Evolutionary conservation across 2,797 vertebrate species (phyloP).

Genomic region (Xiphorhynchus erythropygius): DNA sequence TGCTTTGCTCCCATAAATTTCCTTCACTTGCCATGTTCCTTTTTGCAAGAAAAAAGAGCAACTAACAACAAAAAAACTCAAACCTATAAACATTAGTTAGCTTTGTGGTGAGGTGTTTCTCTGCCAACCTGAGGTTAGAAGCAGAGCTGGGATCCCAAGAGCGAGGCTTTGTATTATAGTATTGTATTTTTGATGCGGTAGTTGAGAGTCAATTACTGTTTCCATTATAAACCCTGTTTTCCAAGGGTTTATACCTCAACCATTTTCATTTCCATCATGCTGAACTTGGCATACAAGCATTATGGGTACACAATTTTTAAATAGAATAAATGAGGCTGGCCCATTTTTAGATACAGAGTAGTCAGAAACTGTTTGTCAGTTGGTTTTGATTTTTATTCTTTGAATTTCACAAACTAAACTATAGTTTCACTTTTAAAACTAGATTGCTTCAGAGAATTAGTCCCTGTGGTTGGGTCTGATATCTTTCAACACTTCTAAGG

Average conservation of each 20-base stretch:
- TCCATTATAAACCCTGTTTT: constrained; percentile 82
- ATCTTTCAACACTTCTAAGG: background rate
- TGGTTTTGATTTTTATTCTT: constrained; percentile 54
- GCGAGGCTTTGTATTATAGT: constrained; percentile 73
- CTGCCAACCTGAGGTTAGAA: constrained; percentile 79
- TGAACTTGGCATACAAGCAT: constrained; percentile 63
- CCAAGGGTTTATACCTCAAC: constrained; percentile 76
- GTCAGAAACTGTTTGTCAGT: constrained; percentile 61
- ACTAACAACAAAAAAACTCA: constrained; percentile 19
- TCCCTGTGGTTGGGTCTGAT: background rate
- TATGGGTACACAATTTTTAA: constrained; percentile 74
- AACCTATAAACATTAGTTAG: constrained; percentile 78
- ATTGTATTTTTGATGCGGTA: constrained; percentile 82
- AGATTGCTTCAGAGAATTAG: background rate
- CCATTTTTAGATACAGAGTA: constrained; percentile 74
- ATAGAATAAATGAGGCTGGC: constrained; percentile 72
- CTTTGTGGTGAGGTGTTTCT: constrained; percentile 77
- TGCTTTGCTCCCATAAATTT: constrained; percentile 19
- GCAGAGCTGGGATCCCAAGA: constrained; percentile 67
- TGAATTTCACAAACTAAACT: constrained; percentile 34
- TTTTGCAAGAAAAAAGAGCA: background rate
- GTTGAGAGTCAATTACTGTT: constrained; percentile 81
- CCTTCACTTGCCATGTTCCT: constrained; percentile 45
- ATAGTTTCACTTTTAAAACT: background rate
- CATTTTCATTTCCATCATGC: constrained; percentile 67